Percentiles rank a stretch among this genome's conserved stretches.
Evolutionary conservation across 1,140 invertebrate genomes (phyloP).

Genomic region (Luehdorfia chinensis): DNA sequence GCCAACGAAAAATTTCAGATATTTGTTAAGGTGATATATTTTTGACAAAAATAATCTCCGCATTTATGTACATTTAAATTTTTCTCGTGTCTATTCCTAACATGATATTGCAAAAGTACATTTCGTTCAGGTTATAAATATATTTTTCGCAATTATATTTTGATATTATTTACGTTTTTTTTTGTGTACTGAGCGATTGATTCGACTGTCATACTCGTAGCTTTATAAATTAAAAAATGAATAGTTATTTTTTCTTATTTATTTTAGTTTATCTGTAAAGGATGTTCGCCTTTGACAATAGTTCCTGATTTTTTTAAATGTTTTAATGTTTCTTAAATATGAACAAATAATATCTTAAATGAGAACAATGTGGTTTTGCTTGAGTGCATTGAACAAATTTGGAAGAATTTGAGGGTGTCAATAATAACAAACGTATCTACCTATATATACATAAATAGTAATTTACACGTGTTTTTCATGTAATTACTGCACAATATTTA

Average conservation of each 20-base stretch:
- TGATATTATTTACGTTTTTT: constrained; percentile 6
- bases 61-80: neutral
- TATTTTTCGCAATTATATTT: too few species aligned
- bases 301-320: constrained; percentile 13
- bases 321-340: constrained; percentile 10
- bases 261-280: constrained; percentile 14
- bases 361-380: constrained; percentile 13
- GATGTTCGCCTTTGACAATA: constrained; percentile 13
- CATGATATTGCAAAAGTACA: constrained; percentile 5
- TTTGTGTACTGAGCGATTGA: neutral
- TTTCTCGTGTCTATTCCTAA: neutral
- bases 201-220: constrained; percentile 12
- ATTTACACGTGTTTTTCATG: constrained; percentile 58
- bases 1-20: too few species aligned
- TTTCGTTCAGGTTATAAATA: neutral
- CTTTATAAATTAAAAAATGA: constrained; percentile 13
- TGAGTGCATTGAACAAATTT: constrained; percentile 2
- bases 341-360: too few species aligned
- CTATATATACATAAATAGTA: constrained; percentile 32
- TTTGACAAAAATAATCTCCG: too few species aligned
- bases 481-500: constrained; percentile 70
- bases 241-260: constrained; percentile 12
- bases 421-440: constrained; percentile 13
- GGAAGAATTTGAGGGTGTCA: constrained; percentile 1
- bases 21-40: too few species aligned